Percentiles rank a stretch among this genome's conserved stretches.
Evolutionary conservation across 2,888 invertebrate species (phyloP).

Genomic region (Tethea ocularis): DNA sequence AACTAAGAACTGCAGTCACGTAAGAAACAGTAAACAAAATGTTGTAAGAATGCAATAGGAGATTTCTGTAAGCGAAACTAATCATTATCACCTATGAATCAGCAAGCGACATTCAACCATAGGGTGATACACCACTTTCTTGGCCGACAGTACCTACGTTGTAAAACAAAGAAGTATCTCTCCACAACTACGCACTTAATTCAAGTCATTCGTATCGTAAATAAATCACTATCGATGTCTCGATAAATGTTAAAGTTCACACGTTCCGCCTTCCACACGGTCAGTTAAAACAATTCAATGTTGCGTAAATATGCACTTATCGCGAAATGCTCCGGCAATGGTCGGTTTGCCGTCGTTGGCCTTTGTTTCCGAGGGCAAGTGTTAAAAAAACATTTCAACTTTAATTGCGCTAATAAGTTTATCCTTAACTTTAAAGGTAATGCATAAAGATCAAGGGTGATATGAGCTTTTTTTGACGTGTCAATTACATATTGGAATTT

Average conservation of each 20-base stretch:
- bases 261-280: conserved; percentile 17
- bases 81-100: no score
- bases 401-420: conserved; percentile 41
- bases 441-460: conserved; percentile 62
- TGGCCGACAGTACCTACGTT: no score
- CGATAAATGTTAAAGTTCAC: conserved; percentile 40
- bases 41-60: no score
- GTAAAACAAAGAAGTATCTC: neutral
- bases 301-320: conserved; percentile 9
- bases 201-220: conserved; percentile 26
- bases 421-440: conserved; percentile 50
- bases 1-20: no score
- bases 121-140: no score
- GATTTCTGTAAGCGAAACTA: no score
- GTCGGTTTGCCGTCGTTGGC: conserved; percentile 14
- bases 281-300: conserved; percentile 9
- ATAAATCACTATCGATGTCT: conserved; percentile 28
- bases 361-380: conserved; percentile 12
- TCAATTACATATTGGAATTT: conserved; percentile 13
- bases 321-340: neutral
- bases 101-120: no score
- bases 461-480: conserved; percentile 17
- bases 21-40: no score
- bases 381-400: conserved; percentile 9
- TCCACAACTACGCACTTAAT: conserved; percentile 22